Conservation (phyloP, 2,113 vertebrate species). For the Acanthisitta chloris region DNA sequence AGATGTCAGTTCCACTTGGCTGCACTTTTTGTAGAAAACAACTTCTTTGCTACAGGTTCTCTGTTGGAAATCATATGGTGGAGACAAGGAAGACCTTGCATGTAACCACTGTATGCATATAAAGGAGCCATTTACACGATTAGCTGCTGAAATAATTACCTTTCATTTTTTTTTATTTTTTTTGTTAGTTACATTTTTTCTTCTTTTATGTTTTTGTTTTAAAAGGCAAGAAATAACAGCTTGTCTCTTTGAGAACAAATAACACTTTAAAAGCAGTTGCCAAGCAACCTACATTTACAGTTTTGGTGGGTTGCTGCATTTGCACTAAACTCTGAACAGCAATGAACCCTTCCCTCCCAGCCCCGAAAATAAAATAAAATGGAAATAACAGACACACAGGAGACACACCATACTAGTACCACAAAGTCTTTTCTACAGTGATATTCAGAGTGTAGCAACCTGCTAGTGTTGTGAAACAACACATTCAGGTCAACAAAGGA, state of each 20-base stretch:
- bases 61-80: background rate
- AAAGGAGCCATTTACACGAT: background rate
- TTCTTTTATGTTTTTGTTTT: constrained; percentile 68
- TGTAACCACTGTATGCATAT: background rate
- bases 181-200: background rate
- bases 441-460: background rate
- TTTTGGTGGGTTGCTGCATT: constrained; percentile 69
- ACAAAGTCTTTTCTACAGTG: background rate
- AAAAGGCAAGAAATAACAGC: constrained; percentile 67
- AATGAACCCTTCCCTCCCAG: constrained; percentile 19
- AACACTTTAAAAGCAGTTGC: constrained; percentile 76
- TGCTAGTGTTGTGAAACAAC: background rate
- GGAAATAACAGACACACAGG: background rate
- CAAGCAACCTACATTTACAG: constrained; percentile 74
- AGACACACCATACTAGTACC: background rate
- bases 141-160: background rate
- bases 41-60: background rate
- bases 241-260: constrained; percentile 72
- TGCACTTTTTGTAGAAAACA: background rate
- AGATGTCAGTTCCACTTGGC: constrained; percentile 8
- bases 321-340: constrained; percentile 52
- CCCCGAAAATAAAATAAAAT: background rate
- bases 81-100: background rate
- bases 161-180: background rate
- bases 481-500: background rate